Evolutionary conservation across 1,140 invertebrate species (phyloP), one percentile per base, ranked within the genome.

Genomic region (Scaptomyza montana): DNA sequence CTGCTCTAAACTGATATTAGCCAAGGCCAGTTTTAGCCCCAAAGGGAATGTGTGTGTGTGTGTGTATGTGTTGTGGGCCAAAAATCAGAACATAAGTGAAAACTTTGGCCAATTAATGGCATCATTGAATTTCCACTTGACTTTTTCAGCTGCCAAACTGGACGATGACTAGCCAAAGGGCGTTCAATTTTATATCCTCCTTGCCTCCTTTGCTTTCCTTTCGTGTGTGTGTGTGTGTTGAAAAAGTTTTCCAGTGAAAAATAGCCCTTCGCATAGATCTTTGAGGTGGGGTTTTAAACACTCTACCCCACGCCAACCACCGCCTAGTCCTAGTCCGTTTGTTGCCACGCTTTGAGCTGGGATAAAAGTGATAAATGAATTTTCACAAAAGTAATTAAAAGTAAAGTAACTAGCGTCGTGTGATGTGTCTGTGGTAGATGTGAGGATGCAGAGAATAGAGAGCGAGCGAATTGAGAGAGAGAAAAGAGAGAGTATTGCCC

Each of bases 81-180:
- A 87, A 86, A 86, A 86, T 86, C 82, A 87, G 84, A 87, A 68
- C 82, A 89, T 89, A 89, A 89, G 85, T 89, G 85, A 89, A 90
- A 90, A 86, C 82, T 89, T 90, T 90, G 89, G 89, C 89, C 89
- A 90, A 90, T 90, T 90, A 90, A 90, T 90, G 89, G 89, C 87
- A 90, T 90, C 87, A 90, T 89, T 90, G 84, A 90, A 80, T 90
- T 90, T 89, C 85, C 85, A 82, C 85, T 85, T 89, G 77, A 89
- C 79, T 89, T 89, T 89, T 89, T 87, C 63, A 82, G 82, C 82
- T 86, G 82, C 82, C 82, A 87, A 86, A 87, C 82, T 82, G 82
- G 67, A 80, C 75, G 76, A 82, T 89, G 84, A 87, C 82, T 87
- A 66, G 78, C 74, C 82, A 87, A 82, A 86, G 84, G 84, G 84